Base-by-base conservation (phyloP, 2,888 invertebrate genomes). In the Melanargia galathea region DNA sequence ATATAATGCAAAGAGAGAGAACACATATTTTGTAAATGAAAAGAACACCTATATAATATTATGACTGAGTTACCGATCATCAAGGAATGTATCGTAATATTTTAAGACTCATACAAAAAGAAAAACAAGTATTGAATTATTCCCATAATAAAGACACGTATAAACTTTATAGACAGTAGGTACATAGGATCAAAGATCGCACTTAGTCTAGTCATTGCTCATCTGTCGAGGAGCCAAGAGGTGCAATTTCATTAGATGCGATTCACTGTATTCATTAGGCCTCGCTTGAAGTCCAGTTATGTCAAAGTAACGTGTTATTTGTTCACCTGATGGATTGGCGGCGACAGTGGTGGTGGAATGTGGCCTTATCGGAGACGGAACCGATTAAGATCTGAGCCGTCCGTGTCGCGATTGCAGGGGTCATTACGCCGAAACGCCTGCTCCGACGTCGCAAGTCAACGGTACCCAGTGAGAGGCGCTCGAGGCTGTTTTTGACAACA, bases 381-480 rank as follows among this genome's bases (percentile, higher is more conserved):
- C 63, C 66, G 72, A 74, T 73, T 69, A 77, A 77, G 74, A 82
- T 79, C 77, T 79, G 76, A 77, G 79, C 78, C 76, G 75, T 75
- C 77, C 74, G 77, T 74, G 78, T 74, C 64, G 68, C 66, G 73
- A 73, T 73, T 66, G 76, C 68, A 66, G 71, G 72, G 80, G 80
- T 81, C 79, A 80, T 79, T 81, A 80, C 80, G 81, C 80, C 78
- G 75, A 76, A 77, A 70, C 68, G 66, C 57, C 59, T 64, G 66
- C 63, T 62, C 67, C 63, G 67, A 65, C 65, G 67, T 60, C 67
- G 68, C 72, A 72, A 72, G 69, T 61, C 82, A 84, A 84, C 84
- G 83, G 84, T 83, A 83, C 69, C 71, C 70, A 69, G 60, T 56
- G 73, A 74, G 74, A 72, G 70, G 71, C 70, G 65, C 63, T 64